Evolutionary conservation across 2,888 invertebrate species (phyloP).

Genomic region (Drosophila eohydei): DNA sequence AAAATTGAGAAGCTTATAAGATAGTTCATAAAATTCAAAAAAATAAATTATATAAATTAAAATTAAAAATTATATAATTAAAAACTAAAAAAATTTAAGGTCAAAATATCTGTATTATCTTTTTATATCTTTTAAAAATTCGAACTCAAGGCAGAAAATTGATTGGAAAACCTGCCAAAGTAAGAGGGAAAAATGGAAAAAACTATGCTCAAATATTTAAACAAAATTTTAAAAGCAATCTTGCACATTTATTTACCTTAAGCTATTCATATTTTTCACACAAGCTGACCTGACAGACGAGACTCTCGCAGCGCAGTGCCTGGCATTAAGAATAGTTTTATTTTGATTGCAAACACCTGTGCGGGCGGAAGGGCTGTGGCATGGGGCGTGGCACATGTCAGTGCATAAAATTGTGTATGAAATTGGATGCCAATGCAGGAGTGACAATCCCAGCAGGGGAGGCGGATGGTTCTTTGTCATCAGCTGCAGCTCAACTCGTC

Average conservation of each 20-base stretch:
- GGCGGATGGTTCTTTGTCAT: slow-evolving; percentile 9
- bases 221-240: background rate
- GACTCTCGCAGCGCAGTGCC: background rate
- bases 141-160: background rate
- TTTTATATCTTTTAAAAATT: background rate
- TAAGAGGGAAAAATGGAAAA: background rate
- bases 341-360: slow-evolving; percentile 14
- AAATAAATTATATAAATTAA: background rate
- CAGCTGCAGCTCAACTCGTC: background rate
- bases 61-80: background rate
- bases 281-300: background rate
- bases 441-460: slow-evolving; percentile 34
- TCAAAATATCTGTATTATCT: background rate
- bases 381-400: slow-evolving; percentile 29
- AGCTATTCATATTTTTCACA: background rate
- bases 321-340: slow-evolving; percentile 1
- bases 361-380: background rate
- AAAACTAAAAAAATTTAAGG: background rate
- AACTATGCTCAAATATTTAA: background rate
- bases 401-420: slow-evolving; percentile 65
- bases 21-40: background rate
- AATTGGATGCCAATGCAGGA: slow-evolving; percentile 53
- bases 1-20: too few species aligned
- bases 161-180: background rate
- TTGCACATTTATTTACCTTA: background rate